Base-by-base conservation (phyloP, 2,888 invertebrate genomes). In the Zelleria hepariella region DNA sequence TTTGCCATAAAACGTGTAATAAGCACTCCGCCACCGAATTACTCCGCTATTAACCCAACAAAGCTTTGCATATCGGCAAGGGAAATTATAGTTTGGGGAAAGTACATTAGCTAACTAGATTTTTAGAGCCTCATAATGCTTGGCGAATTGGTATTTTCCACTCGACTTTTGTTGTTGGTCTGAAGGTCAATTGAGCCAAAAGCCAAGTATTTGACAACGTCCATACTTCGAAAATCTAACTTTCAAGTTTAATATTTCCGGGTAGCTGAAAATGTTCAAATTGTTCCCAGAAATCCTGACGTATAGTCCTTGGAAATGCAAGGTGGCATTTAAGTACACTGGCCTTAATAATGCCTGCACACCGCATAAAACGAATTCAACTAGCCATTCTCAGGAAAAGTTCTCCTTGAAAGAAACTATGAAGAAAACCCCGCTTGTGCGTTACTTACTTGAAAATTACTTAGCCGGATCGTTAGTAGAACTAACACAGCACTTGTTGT, bases 1-100 rank as follows among this genome's bases (percentile, higher is more conserved):
- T 62, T 68, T 66, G 68, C 70, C 75, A 72, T 80, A 77, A 77
- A 75, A 71, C 70, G 62, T 70, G 69, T 77, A 77, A 77, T 75
- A 75, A 77, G 73, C 66, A 66, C 66, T 73, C 49, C 71, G 69
- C 62, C 64, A 67, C 67, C 68, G 64, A 67, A 70, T 73, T 76
- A 74, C 77, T 74, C 72, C 71, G 70, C 74, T 69, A 75, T 78
- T 77, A 76, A 71, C 67, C 73, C 32, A 42, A 42, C 32, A 42
- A 42, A 42, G 32, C 32, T 42, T 42, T 42, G 32, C 32, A 42
- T 42, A 42, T 15, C 10, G 32, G 32, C 32, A 15, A 15, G 32
- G 32, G 32, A 42, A 42, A 42, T 42, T 42, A 42, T 42, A 42
- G 32, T 42, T 42, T 42, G 15, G 32, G 32, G 32, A 42, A 42